phyloP scores from a whole-genome alignment of 2,888 invertebrate species.

The Acleris sparsana region DNA sequence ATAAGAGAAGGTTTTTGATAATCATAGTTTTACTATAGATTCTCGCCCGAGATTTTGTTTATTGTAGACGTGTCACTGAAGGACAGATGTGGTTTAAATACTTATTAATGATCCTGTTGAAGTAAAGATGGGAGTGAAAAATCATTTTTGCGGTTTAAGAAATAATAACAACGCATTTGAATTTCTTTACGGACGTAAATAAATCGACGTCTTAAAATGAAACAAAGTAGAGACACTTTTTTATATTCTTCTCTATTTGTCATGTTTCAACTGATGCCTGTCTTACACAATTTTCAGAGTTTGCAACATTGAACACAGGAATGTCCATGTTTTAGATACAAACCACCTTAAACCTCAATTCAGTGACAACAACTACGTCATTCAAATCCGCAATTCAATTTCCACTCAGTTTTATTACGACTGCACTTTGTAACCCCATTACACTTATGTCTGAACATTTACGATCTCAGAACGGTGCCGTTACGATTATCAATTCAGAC shows the following conservation, averaged over 20 bases:
- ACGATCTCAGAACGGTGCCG: conserved; percentile 24
- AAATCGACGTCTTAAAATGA: no score
- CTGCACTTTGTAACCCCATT: conserved; percentile 27
- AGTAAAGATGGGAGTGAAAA: conserved; percentile 56
- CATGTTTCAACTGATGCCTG: no score
- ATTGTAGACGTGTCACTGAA: conserved; percentile 52
- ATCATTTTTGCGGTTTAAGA: conserved; percentile 43
- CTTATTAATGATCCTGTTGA: conserved; percentile 65
- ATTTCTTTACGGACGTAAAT: no score
- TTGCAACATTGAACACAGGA: no score
- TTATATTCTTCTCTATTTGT: no score
- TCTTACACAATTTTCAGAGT: no score
- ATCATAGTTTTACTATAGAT: neutral
- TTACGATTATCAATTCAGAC: conserved; percentile 43
- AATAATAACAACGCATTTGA: conserved; percentile 28
- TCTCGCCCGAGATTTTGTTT: conserved; percentile 46
- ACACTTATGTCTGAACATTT: conserved; percentile 31
- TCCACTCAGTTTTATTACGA: conserved; percentile 22
- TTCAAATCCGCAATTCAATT: conserved; percentile 10
- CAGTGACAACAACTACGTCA: no score
- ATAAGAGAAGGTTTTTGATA: conserved; percentile 16
- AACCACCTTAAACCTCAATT: no score
- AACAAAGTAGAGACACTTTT: no score
- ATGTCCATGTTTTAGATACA: no score
- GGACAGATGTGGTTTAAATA: conserved; percentile 69